Conservation (phyloP, 1,140 invertebrate species). For the Agrypnia vestita region DNA sequence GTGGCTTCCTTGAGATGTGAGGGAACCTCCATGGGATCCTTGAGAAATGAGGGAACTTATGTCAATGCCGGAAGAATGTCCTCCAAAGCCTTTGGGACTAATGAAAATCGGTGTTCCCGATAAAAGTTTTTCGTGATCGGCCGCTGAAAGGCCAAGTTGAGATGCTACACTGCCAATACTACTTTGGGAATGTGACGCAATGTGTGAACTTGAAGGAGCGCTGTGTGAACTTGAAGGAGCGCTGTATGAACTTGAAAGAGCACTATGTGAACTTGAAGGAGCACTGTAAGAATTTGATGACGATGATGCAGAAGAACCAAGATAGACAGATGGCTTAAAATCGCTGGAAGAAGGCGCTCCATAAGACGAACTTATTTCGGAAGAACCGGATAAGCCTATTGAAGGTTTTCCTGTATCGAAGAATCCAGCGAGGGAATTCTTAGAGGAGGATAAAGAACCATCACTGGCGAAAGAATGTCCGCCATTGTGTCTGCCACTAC, state of each 20-base stretch:
- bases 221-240: slow-evolving; percentile 24
- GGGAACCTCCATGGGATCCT: slow-evolving; percentile 51
- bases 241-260: slow-evolving; percentile 44
- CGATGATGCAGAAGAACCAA: slow-evolving; percentile 51
- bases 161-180: neutral
- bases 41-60: slow-evolving; percentile 26
- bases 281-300: slow-evolving; percentile 40
- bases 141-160: slow-evolving; percentile 24
- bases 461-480: slow-evolving; percentile 23
- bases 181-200: slow-evolving; percentile 42
- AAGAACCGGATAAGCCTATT: slow-evolving; percentile 11
- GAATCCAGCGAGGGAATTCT: slow-evolving; percentile 43
- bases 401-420: slow-evolving; percentile 26
- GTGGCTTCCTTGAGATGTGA: slow-evolving; percentile 1
- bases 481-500: slow-evolving; percentile 24
- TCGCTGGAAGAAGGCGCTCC: slow-evolving; percentile 23
- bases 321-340: slow-evolving; percentile 57
- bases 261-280: slow-evolving; percentile 2
- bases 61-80: slow-evolving; percentile 36
- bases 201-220: slow-evolving; percentile 3
- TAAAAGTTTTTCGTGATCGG: slow-evolving; percentile 38
- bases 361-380: slow-evolving; percentile 46
- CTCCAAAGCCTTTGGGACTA: slow-evolving; percentile 44
- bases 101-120: slow-evolving; percentile 52
- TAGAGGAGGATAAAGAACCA: slow-evolving; percentile 6